These are phyloP conservation scores for Lepisosteus oculatus DNA, from an alignment of 2,113 vertebrate genomes.

Conservation along the genomic window DNA sequence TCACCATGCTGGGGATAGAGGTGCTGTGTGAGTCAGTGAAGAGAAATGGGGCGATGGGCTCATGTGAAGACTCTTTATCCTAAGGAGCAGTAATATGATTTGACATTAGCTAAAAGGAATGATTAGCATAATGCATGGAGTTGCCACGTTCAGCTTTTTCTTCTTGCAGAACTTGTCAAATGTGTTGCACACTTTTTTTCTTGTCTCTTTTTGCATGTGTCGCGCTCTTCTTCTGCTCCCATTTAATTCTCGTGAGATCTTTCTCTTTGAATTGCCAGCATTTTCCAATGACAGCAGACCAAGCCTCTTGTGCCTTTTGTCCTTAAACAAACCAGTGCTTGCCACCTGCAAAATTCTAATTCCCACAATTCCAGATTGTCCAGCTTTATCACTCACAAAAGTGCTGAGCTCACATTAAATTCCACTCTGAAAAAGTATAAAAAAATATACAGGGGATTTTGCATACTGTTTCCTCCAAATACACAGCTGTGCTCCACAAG, in stretches of 20 bases:
- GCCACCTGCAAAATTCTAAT: constrained; percentile 48
- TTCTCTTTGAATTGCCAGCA: constrained; percentile 26
- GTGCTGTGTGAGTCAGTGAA: constrained; percentile 1
- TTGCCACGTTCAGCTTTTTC: constrained; percentile 36
- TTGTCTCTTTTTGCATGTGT: constrained; percentile 1
- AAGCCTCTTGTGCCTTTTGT: constrained; percentile 11
- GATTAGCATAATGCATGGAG: constrained; percentile 42
- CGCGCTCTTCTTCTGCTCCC: not conserved
- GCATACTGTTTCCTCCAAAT: too few species aligned
- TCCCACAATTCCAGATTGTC: constrained; percentile 49
- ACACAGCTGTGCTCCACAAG: too few species aligned
- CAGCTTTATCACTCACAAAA: too few species aligned
- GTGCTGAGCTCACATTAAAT: too few species aligned
- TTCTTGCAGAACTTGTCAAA: constrained; percentile 34
- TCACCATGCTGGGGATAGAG: too few species aligned
- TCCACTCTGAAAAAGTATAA: too few species aligned
- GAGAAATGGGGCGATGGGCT: not conserved
- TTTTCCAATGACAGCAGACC: constrained; percentile 13
- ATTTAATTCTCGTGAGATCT: not conserved
- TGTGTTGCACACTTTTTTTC: constrained; percentile 26
- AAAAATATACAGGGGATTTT: too few species aligned
- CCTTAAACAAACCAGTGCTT: constrained; percentile 51
- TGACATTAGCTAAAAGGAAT: constrained; percentile 18
- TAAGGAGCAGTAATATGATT: constrained; percentile 12
- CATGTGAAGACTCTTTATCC: too few species aligned